Base-by-base conservation (phyloP, 2,113 vertebrate genomes). In the Smithornis capensis region DNA sequence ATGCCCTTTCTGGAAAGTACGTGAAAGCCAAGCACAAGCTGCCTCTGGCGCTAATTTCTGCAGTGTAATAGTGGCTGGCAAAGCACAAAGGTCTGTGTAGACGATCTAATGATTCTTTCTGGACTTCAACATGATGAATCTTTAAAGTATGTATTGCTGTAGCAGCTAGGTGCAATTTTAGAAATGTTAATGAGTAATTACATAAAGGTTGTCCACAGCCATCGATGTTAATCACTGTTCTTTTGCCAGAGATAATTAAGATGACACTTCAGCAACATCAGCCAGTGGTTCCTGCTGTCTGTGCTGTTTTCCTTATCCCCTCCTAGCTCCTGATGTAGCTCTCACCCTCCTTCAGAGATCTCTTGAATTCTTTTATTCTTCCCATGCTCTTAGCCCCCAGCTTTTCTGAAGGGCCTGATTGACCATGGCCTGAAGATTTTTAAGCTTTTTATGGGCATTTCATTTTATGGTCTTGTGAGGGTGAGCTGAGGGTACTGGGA, bases 151-250 rank as follows among this genome's bases (percentile, higher is more conserved):
- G 88, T 70, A 92, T 93, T 73, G 95, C 95, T 86, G 71, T 73
- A 93, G 93, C 90, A 96, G 92, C 93, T 95, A 94, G 93, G 96
- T 90, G 94, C 93, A 90, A 95, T 96, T 96, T 96, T 94, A 96
- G 94, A 93, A 96, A 93, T 94, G 93, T 96, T 97, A 96, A 96
- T 96, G 93, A 96, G 94, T 94, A 96, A 97, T 97, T 96, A 97
- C 94, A 95, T 90, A 93, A 90, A 90, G 96, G 93, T 94, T 95
- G 93, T 95, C 90, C 86, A 63, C 90, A 96, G 93, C 60, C 95
- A 92, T 90, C 29, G 85, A 94, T 93, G 93, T 97, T 96, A 97
- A 96, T 96, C 93, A 95, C 93, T 75, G 93, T 88, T 92, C 94
- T 95, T 96, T 94, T 95, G 96, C 95, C 94, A 97, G 95, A 65